Percentiles rank a stretch among this genome's conserved stretches.
These are phyloP conservation scores for Augochlorella aurata DNA, from an alignment of 2,888 invertebrate genomes.

Conservation along the genomic window DNA sequence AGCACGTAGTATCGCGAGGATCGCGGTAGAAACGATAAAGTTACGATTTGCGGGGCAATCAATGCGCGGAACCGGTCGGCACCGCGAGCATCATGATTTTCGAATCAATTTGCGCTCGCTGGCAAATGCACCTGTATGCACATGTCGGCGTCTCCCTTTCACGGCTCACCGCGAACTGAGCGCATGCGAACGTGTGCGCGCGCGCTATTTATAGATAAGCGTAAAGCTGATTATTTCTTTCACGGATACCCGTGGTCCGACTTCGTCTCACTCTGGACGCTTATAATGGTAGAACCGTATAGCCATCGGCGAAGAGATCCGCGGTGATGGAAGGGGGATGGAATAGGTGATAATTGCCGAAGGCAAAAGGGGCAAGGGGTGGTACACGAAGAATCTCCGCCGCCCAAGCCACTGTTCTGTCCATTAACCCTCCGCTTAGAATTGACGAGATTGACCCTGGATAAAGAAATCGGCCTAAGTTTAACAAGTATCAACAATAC, in stretches of 20 bases:
- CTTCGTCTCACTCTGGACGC: conserved; percentile 21
- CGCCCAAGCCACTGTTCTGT: conserved; percentile 8
- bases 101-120: conserved; percentile 37
- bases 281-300: conserved; percentile 19
- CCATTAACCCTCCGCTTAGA: neutral
- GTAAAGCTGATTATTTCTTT: conserved; percentile 60
- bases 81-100: conserved; percentile 35
- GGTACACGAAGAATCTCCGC: neutral
- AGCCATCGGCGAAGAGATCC: neutral
- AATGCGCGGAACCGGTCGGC: conserved; percentile 32
- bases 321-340: neutral
- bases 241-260: conserved; percentile 45
- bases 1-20: conserved; percentile 2
- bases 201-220: conserved; percentile 56
- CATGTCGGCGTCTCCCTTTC: conserved; percentile 52
- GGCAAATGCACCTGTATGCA: conserved; percentile 54
- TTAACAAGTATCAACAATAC: neutral
- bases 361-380: neutral
- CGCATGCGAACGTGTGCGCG: conserved; percentile 43
- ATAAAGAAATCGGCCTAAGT: neutral
- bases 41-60: conserved; percentile 31
- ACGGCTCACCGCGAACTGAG: conserved; percentile 36
- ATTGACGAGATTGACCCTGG: conserved; percentile 1
- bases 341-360: conserved; percentile 13
- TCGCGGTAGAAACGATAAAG: conserved; percentile 18